Evolutionary conservation across 2,113 vertebrate species (phyloP).

Genomic region (Buteo buteo): DNA sequence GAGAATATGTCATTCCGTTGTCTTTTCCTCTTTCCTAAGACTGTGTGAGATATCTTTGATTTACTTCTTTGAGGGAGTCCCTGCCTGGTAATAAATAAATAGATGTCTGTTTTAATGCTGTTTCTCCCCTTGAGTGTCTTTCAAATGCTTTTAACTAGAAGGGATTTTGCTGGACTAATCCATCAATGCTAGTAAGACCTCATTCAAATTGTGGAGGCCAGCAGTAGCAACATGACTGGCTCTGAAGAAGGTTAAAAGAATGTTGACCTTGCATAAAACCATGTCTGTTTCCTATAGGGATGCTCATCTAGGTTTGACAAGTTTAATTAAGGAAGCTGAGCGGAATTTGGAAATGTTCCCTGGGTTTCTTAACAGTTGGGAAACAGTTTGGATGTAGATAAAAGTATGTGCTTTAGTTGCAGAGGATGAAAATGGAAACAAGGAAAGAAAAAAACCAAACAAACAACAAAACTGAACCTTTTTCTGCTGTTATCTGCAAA

Average conservation of each 20-base stretch:
- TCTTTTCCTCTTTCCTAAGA: not conserved
- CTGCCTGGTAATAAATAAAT: not conserved
- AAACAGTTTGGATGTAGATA: not conserved
- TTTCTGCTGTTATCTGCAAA: not conserved
- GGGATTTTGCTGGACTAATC: not conserved
- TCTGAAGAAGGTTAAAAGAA: not conserved
- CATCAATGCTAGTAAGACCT: not conserved
- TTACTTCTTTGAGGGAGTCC: not conserved
- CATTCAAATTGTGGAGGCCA: not conserved
- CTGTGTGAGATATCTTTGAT: not conserved
- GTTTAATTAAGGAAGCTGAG: slow-evolving; percentile 27
- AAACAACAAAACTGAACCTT: not conserved
- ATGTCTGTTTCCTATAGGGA: not conserved
- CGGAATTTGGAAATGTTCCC: not conserved
- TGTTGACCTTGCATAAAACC: not conserved
- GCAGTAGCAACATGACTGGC: not conserved
- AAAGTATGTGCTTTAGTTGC: not conserved
- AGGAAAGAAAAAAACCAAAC: not conserved
- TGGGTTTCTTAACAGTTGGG: not conserved
- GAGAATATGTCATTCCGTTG: not conserved
- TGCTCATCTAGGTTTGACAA: not conserved
- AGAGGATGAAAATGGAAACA: not conserved
- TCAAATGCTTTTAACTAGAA: slow-evolving; percentile 19
- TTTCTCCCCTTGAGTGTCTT: slow-evolving; percentile 30
- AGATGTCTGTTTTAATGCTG: not conserved